Evolutionary conservation across 2,888 invertebrate species (phyloP).

Genomic region (Petrophora chlorosata): DNA sequence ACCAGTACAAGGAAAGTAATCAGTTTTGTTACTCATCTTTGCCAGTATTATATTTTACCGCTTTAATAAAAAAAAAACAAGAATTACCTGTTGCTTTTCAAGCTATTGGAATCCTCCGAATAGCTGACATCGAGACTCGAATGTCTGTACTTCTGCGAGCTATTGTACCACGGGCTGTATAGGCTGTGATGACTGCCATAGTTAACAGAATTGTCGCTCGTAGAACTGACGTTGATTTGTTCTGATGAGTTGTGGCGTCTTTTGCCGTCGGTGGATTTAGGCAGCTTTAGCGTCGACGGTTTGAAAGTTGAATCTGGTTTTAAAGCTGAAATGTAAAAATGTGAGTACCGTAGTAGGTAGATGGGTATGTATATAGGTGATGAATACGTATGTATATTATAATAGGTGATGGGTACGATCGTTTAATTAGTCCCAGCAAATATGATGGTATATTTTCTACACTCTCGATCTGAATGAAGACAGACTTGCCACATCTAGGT

Average conservation of each 20-base stretch:
- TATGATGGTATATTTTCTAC: no score
- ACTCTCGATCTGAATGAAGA: no score
- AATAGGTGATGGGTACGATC: no score
- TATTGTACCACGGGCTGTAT: slow-evolving; percentile 69
- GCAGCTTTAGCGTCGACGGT: slow-evolving; percentile 63
- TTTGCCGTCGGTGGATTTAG: slow-evolving; percentile 83
- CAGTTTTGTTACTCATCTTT: no score
- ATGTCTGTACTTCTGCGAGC: slow-evolving; percentile 61
- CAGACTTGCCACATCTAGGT: no score
- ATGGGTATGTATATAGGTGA: no score
- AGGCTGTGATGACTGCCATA: slow-evolving; percentile 74
- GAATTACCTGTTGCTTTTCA: slow-evolving; percentile 85
- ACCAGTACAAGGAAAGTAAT: no score
- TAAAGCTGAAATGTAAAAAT: slow-evolving; percentile 57
- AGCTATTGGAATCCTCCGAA: slow-evolving; percentile 88
- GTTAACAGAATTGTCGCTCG: slow-evolving; percentile 64
- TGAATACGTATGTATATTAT: no score
- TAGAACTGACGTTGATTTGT: slow-evolving; percentile 62
- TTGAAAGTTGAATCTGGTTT: slow-evolving; percentile 68
- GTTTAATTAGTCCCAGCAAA: no score
- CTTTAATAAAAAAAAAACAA: neutral
- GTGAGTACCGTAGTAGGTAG: neutral
- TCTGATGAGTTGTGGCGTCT: slow-evolving; percentile 77
- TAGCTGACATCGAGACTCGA: slow-evolving; percentile 80
- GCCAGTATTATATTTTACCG: no score